These are phyloP conservation scores for Acropternis orthonyx DNA, from an alignment of 2,797 vertebrate species.

Conservation along the genomic window DNA sequence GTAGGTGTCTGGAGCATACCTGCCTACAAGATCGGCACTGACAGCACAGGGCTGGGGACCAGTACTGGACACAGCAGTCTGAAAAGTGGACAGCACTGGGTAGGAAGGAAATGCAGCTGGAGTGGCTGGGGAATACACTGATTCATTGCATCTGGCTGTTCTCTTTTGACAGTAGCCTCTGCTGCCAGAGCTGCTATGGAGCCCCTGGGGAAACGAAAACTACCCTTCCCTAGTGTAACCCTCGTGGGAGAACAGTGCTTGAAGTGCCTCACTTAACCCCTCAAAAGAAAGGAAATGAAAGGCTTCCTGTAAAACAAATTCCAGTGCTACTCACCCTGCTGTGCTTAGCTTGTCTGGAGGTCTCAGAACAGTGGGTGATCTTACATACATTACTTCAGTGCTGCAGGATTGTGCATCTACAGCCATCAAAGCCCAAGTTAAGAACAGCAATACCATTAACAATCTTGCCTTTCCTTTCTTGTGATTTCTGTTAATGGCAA, in stretches of 20 bases:
- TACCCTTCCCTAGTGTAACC: conserved; percentile 32
- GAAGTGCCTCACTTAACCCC: conserved; percentile 74
- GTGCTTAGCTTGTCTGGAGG: conserved; percentile 61
- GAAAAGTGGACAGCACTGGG: background rate
- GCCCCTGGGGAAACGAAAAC: conserved; percentile 26
- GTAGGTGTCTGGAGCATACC: background rate
- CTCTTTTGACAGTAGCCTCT: conserved; percentile 47
- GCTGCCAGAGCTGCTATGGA: conserved; percentile 27
- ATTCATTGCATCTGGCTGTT: conserved; percentile 56
- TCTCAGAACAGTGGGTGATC: conserved; percentile 63
- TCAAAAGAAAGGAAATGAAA: conserved; percentile 73
- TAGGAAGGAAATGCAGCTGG: background rate
- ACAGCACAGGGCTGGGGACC: background rate
- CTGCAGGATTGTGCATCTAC: background rate
- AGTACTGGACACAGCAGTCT: background rate
- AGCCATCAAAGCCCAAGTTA: background rate
- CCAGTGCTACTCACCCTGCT: conserved; percentile 54
- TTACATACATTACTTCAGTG: conserved; percentile 53
- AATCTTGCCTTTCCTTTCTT: conserved; percentile 4
- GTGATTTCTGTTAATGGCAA: conserved; percentile 34
- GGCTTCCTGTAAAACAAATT: conserved; percentile 75
- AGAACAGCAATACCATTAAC: background rate
- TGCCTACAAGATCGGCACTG: background rate
- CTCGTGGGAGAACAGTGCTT: conserved; percentile 45
- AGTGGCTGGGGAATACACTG: conserved; percentile 36